Conservation (phyloP, 1,140 invertebrate genomes). For the Bombus turneri region DNA sequence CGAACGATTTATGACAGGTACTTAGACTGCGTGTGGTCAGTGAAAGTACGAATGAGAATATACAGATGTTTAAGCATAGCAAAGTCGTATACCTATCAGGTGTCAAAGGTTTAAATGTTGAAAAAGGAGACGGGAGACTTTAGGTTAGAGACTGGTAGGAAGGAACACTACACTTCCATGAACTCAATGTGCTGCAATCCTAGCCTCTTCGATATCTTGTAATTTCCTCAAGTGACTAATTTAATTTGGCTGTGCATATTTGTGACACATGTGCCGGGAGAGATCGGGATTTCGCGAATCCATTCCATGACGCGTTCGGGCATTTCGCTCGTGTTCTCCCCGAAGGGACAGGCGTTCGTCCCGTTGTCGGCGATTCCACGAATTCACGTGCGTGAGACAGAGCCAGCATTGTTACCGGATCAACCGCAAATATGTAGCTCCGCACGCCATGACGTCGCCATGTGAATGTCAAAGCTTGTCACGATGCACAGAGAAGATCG, state of each 20-base stretch:
- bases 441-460: background rate
- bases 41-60: background rate
- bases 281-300: constrained; percentile 40
- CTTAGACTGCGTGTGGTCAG: background rate
- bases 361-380: constrained; percentile 57
- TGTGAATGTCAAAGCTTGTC: background rate
- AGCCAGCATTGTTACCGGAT: constrained; percentile 54
- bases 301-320: constrained; percentile 15
- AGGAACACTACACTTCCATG: background rate
- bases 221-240: constrained; percentile 4
- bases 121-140: no score
- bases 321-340: constrained; percentile 58
- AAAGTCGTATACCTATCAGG: background rate
- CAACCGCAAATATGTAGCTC: constrained; percentile 1
- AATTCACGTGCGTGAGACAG: constrained; percentile 57
- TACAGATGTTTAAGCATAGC: background rate
- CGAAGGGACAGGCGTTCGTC: constrained; percentile 64
- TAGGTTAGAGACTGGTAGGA: no score
- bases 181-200: background rate
- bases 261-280: constrained; percentile 46
- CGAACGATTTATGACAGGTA: background rate
- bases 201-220: no score
- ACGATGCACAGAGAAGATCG: background rate
- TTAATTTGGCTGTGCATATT: background rate
- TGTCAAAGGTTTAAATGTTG: background rate